Evolutionary conservation across 1,140 invertebrate genomes (phyloP), one percentile per base, ranked within the genome.

Genomic region (Aphaenogaster rudis): DNA sequence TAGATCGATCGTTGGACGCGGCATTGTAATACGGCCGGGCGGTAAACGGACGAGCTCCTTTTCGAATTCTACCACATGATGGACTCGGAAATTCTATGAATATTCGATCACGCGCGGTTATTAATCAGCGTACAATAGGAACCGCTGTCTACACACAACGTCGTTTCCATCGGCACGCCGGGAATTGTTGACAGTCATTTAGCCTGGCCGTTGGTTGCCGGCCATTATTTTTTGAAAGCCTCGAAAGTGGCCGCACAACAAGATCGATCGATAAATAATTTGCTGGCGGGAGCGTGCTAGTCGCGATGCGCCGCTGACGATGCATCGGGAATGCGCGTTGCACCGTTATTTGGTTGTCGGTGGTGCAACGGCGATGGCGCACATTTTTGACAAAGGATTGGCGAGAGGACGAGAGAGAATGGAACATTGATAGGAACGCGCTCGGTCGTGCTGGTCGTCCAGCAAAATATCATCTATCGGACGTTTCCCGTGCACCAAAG

Each of bases 231-330:
- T 82, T 78, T 36, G 61, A 82, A 67, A 85, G 76, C 61, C 74
- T 21, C 82, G 84, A 79, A 89, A 89, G 76, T 78, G 74, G 50
- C 78, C 86, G 67, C 69, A 69, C 54, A 69, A 69, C 63, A 66
- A 45, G 85, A 88, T 90, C 89, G 90, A 72, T 91, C 90, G 90
- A 89, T 89, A 89, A 91, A 91, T 91, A 91, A 89, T 91, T 91
- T 81, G 36, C 57, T 28, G 61, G 57, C 54, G 76, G 80, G 76
- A 67, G 63, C 33, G 28, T 72, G 50, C 15, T 76, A 48, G 57
- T 78, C 50, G 39, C 63, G 67, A 72, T 63, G 54, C 77, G 21
- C 21, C 63, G 88, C 79, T 86, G 82, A 91, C 89, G 76, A 91
- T 85, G 87, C 81, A 66, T 76, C 74, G 79, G 64, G 63, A 84